Evolutionary conservation across 1,140 invertebrate genomes (phyloP), one percentile per base, ranked within the genome.

Genomic region (Pogonomyrmex californicus): DNA sequence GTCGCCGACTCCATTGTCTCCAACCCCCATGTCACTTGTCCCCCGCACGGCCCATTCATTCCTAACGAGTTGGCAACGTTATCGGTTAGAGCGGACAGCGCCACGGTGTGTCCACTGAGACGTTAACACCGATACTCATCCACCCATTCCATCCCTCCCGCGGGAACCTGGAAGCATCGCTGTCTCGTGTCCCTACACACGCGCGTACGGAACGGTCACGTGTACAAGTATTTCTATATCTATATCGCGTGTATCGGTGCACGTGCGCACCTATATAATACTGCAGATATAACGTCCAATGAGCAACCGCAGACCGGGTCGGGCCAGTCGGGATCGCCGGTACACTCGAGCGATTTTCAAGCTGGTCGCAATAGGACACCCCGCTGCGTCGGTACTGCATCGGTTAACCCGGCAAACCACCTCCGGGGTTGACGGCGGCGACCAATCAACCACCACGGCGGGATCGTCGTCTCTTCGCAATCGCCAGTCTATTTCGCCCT

Each of bases 51-150:
- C 56, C 86, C 90, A 92, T 92, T 92, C 89, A 88, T 91, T 92
- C 82, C 90, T 93, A 93, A 93, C 92, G 91, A 94, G 92, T 93
- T 93, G 91, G 91, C 93, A 94, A 88, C 88, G 93, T 89, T 92
- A 94, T 93, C 93, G 90, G 91, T 90, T 89, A 90, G 73, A 91
- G 44, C 86, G 86, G 79, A 88, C 85, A 91, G 85, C 47, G n/a
- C n/a, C 87, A 79, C 82, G 65, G 81, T 78, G 92, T 92, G 91
- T 91, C 92, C 92, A 91, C 88, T 92, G 91, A 91, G 89, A 93
- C 93, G 93, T 94, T 93, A 94, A 94, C 92, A 89, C 91, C 90
- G 92, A 93, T 94, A 94, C 92, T 90, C 70, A 68, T 65, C 66
- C 89, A 75, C 54, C 73, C 51, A 58, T 73, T 65, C 41, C n/a